phyloP scores from a whole-genome alignment of 2,888 invertebrate genomes.

The Macaria liturata region DNA sequence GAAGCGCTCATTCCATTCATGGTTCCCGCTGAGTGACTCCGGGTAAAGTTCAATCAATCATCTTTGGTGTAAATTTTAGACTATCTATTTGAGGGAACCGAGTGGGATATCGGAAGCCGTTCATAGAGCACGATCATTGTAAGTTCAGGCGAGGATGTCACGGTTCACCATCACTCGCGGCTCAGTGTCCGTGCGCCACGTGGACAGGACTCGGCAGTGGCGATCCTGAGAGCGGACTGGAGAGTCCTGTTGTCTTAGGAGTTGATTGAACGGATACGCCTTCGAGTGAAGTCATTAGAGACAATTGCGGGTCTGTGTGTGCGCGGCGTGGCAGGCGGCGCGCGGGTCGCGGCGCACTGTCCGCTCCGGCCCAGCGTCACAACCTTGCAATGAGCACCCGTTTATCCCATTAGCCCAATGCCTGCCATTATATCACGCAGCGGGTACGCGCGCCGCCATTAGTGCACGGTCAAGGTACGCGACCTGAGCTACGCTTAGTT shows the following conservation, averaged over 20 bases:
- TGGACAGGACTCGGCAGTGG: slow-evolving; percentile 46
- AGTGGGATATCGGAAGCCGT: slow-evolving; percentile 28
- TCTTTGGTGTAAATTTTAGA: slow-evolving; percentile 41
- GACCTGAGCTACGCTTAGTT: slow-evolving; percentile 41
- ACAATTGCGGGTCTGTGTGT: slow-evolving; percentile 67
- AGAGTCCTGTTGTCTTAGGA: slow-evolving; percentile 73
- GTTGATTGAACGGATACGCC: slow-evolving; percentile 77
- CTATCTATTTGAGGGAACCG: slow-evolving; percentile 33
- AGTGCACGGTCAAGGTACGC: slow-evolving; percentile 78
- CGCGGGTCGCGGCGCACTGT: slow-evolving; percentile 47
- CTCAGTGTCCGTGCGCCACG: slow-evolving; percentile 34
- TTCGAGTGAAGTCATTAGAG: slow-evolving; percentile 76
- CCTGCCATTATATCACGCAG: slow-evolving; percentile 68
- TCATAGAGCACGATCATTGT: slow-evolving; percentile 38
- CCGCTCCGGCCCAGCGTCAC: slow-evolving; percentile 47
- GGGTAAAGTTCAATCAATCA: slow-evolving; percentile 54
- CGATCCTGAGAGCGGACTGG: slow-evolving; percentile 60
- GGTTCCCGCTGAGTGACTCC: slow-evolving; percentile 46
- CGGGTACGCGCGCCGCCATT: slow-evolving; percentile 62
- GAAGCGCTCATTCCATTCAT: slow-evolving; percentile 73
- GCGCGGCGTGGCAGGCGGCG: slow-evolving; percentile 62
- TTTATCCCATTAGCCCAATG: slow-evolving; percentile 79
- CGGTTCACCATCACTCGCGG: slow-evolving; percentile 39
- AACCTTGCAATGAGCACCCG: slow-evolving; percentile 78
- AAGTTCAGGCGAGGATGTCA: slow-evolving; percentile 33